Evolutionary conservation across 2,797 vertebrate genomes (phyloP), one percentile per base, ranked within the genome.

Genomic region (Prunella strophiata): DNA sequence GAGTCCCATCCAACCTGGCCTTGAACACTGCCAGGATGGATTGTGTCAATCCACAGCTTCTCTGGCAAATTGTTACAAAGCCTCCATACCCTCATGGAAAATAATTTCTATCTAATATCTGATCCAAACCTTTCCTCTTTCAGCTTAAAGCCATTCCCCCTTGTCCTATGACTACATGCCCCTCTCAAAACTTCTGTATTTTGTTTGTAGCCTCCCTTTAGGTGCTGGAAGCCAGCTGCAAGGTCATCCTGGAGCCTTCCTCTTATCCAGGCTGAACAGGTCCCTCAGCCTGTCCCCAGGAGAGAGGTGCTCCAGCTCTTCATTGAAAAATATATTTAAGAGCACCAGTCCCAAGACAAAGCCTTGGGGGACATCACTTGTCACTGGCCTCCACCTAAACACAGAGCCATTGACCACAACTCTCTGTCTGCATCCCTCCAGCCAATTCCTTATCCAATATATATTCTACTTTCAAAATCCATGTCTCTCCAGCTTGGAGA

Each of bases 31-130:
- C 18, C 34, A 54, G 47, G 13, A 7, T 54, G 25, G 14, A n/a
- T n/a, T n/a, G n/a, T n/a, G n/a, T n/a, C n/a, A n/a, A 42, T 3
- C 10, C 40, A 23, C 18, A 48, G 0, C 10, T 67, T 42, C 20
- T 74, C 21, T 47, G 20, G 7, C 4, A 73, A 22, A 13, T 29
- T 52, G 8, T 21, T 40, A 14, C 18, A 22, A 20, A 22, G 21
- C 5, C 8, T 67, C 47, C 3, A 5, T 45, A 59, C 4, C 14
- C 9, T 11, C 15, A 42, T 12, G 21, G 10, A 22, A 78, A 63
- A 36, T 8, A 48, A 36, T 78, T 34, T 48, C 8, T 40, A n/a
- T 9, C 11, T 30, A 66, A 13, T n/a, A 40, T 40, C 11, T 65
- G 23, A 18, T 59, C 14, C 36, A 66, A 88, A 52, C 9, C 2